Conservation (phyloP, 2,888 invertebrate species). For the Cataglyphis rosenhaueri region DNA sequence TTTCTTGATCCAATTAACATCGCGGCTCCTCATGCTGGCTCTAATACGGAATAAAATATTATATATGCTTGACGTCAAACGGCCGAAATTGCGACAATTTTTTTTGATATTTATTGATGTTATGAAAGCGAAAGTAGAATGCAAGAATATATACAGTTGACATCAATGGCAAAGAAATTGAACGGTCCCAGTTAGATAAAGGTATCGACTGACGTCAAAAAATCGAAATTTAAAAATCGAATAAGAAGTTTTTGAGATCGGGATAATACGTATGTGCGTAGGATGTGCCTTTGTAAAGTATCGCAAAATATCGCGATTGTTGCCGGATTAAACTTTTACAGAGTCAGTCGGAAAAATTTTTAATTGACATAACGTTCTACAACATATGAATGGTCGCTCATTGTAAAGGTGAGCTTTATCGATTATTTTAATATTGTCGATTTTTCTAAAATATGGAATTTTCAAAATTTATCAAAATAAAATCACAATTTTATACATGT, state of each 20-base stretch:
- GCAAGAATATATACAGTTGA: slow-evolving; percentile 31
- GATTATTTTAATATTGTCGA: neutral
- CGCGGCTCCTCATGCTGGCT: slow-evolving; percentile 8
- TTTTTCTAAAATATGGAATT: neutral
- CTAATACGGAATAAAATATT: slow-evolving; percentile 24
- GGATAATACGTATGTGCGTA: slow-evolving; percentile 17
- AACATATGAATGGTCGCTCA: neutral
- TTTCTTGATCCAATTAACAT: slow-evolving; percentile 47
- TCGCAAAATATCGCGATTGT: neutral
- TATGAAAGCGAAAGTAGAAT: slow-evolving; percentile 38
- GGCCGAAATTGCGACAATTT: slow-evolving; percentile 13
- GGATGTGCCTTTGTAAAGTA: neutral
- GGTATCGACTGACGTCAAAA: slow-evolving; percentile 52
- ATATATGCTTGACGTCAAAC: slow-evolving; percentile 53
- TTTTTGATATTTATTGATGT: slow-evolving; percentile 11
- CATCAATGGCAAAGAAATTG: slow-evolving; percentile 52
- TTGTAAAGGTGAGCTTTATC: neutral
- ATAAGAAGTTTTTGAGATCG: slow-evolving; percentile 26
- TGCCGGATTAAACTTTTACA: neutral
- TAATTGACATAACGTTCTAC: neutral
- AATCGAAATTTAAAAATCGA: slow-evolving; percentile 1
- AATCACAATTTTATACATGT: neutral
- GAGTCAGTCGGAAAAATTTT: neutral
- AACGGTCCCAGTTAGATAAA: slow-evolving; percentile 49
- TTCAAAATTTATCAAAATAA: neutral